These are phyloP conservation scores for Leontocebus nigricollis DNA, from an alignment of 2,797 vertebrate species.

Conservation along the genomic window DNA sequence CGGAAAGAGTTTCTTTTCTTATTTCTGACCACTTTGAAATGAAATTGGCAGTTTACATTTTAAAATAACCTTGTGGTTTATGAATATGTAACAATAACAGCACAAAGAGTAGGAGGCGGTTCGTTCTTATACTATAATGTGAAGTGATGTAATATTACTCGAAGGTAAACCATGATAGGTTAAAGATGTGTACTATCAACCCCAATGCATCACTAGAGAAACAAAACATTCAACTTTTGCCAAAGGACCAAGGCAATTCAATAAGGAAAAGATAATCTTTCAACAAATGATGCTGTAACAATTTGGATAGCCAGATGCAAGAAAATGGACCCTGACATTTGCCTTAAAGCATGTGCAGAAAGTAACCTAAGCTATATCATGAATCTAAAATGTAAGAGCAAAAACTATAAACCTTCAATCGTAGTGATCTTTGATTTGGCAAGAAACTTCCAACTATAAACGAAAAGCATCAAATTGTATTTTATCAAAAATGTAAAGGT, in stretches of 20 bases:
- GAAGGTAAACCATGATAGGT: background rate
- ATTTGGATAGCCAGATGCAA: background rate
- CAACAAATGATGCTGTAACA: background rate
- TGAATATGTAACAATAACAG: background rate
- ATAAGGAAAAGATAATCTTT: background rate
- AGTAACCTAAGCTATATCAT: background rate
- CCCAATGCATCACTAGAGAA: background rate
- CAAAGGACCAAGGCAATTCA: background rate
- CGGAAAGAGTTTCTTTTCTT: background rate
- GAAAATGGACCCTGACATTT: background rate
- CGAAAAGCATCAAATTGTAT: background rate
- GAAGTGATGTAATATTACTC: background rate
- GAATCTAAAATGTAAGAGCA: background rate
- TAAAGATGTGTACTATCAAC: background rate
- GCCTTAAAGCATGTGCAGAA: background rate
- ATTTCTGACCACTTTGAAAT: background rate
- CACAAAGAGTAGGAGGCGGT: background rate
- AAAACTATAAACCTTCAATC: background rate
- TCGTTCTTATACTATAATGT: background rate
- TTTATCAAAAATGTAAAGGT: background rate
- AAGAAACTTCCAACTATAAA: background rate
- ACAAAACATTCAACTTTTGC: background rate
- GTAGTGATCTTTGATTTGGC: background rate
- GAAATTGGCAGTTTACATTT: background rate
- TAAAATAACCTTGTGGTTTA: background rate